Conservation (phyloP, 2,888 invertebrate genomes). For the Hyposoter dolosus region DNA sequence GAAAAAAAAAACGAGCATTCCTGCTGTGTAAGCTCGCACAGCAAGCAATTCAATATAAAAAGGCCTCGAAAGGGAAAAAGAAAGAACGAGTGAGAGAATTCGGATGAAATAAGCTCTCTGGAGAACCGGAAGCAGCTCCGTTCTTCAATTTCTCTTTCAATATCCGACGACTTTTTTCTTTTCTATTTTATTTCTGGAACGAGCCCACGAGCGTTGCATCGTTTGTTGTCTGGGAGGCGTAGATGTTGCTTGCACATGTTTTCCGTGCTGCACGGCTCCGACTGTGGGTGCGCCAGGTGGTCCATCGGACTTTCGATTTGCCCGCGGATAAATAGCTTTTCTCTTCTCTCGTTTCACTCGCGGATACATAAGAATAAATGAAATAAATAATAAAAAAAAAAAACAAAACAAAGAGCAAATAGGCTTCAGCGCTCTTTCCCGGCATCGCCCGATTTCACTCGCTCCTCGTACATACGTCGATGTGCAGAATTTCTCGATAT, state of each 20-base stretch:
- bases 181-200: conserved; percentile 46
- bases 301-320: conserved; percentile 68
- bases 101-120: conserved; percentile 48
- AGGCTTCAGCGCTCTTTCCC: neutral
- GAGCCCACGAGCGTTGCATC: conserved; percentile 47
- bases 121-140: conserved; percentile 27
- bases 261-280: conserved; percentile 17
- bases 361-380: conserved; percentile 15
- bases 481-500: neutral
- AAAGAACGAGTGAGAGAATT: neutral
- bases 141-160: conserved; percentile 66
- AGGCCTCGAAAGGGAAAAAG: neutral
- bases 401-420: conserved; percentile 12
- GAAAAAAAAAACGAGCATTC: conserved; percentile 53
- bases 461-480: conserved; percentile 8
- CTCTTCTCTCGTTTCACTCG: conserved; percentile 52
- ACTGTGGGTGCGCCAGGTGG: conserved; percentile 64
- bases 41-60: conserved; percentile 36
- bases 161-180: conserved; percentile 34
- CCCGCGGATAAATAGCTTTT: conserved; percentile 66
- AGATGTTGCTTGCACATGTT: conserved; percentile 53
- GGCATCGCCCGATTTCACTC: conserved; percentile 28
- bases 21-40: neutral
- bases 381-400: neutral
- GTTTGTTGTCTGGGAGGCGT: conserved; percentile 56